These are phyloP conservation scores for Stenoptilia bipunctidactyla DNA, from an alignment of 2,888 invertebrate genomes.

Conservation along the genomic window DNA sequence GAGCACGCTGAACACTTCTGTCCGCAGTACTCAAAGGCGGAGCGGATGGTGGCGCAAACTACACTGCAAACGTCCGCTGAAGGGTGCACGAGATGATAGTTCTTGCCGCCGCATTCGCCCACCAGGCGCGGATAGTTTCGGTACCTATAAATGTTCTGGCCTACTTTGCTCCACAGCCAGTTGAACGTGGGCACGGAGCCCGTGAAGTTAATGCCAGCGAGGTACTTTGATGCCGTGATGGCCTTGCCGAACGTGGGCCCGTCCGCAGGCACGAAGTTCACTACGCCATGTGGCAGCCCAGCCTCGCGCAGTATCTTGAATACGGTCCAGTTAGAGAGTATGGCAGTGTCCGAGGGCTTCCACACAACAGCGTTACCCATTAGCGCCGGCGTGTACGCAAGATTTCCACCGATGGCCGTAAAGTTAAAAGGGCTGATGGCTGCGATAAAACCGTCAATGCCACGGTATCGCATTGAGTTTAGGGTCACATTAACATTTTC, in stretches of 20 bases:
- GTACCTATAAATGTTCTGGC: conserved; percentile 86
- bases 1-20: conserved; percentile 99
- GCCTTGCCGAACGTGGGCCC: conserved; percentile 95
- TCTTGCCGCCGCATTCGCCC: conserved; percentile 98
- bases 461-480: conserved; percentile 90
- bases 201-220: conserved; percentile 97
- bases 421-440: conserved; percentile 99
- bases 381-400: conserved; percentile 89
- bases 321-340: conserved; percentile 95
- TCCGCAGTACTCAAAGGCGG: conserved; percentile 96
- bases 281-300: conserved; percentile 95
- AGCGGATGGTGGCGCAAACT: conserved; percentile 85
- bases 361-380: conserved; percentile 96
- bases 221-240: conserved; percentile 85
- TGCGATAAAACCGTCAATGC: conserved; percentile 97
- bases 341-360: conserved; percentile 98
- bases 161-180: conserved; percentile 93
- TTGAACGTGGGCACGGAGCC: conserved; percentile 97
- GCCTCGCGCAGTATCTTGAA: conserved; percentile 95
- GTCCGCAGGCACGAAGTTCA: conserved; percentile 96
- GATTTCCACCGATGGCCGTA: conserved; percentile 99
- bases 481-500: conserved; percentile 79
- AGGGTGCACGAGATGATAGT: conserved; percentile 97
- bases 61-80: conserved; percentile 89
- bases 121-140: conserved; percentile 93